Evolutionary conservation across 2,113 vertebrate genomes (phyloP), one percentile per base, ranked within the genome.

Genomic region (Pantherophis guttatus): DNA sequence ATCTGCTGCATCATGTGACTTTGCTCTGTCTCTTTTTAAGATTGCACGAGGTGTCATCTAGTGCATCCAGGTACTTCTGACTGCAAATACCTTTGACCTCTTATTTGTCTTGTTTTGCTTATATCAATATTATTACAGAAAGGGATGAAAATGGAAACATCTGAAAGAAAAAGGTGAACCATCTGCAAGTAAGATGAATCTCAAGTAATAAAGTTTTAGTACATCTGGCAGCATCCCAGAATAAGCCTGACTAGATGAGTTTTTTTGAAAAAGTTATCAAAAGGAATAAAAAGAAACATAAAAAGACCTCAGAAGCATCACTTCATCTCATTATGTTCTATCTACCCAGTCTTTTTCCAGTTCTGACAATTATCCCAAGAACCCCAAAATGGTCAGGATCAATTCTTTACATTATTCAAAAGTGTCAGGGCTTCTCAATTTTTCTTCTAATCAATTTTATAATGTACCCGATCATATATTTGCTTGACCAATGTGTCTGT

Each of bases 301-400:
- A 91, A 13, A 57, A 86, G 33, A 57, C 39, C 90, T 91, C 33
- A 33, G 58, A 39, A 50, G 86, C 57, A 65, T 88, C 50, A 52
- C 17, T 62, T 86, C 13, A 39, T 50, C 44, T 58, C 54, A 87
- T 87, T 29, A 87, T 54, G n/a, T 39, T 23, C 17, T 39, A 8
- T n/a, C 48, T 17, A 39, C 75, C 90, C 39, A 70, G 62, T 90
- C 0, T 90, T 86, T 50, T 24, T 0, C 70, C 44, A 58, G 1
- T 81, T 1, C 58, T 1, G 0, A 57, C 50, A 52, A 50, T 29
- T 29, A 26, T 3, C 19, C 0, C 5, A 9, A 88, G 26, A 23
- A 75, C 57, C 9, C 0, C 52, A 39, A 26, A 0, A 55, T 8
- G 0, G 50, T 39, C 94, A 85, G 15, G 0, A 44, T 0, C 0